phyloP scores from a whole-genome alignment of 2,888 invertebrate genomes.

The Julus scanicus region DNA sequence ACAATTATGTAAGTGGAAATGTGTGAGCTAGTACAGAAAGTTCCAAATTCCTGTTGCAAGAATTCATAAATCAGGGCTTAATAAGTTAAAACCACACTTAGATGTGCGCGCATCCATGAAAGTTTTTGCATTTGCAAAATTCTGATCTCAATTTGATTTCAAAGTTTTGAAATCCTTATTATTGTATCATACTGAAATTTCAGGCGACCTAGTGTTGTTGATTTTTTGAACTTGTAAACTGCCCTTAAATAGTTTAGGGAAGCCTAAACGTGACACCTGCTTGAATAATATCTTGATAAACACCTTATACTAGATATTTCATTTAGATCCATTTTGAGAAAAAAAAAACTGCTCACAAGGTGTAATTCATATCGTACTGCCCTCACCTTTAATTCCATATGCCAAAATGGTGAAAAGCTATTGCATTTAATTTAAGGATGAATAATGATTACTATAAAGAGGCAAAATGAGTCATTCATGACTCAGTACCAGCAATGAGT shows the following conservation, averaged over 20 bases:
- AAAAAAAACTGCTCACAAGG: background rate
- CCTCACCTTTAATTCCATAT: background rate
- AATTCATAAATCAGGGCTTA: background rate
- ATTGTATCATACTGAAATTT: no score
- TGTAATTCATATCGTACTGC: background rate
- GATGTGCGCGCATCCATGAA: no score
- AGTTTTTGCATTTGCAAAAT: no score
- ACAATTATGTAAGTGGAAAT: background rate
- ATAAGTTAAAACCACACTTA: background rate
- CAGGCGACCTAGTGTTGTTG: background rate
- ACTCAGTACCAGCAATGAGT: background rate
- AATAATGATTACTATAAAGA: no score
- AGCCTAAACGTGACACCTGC: background rate
- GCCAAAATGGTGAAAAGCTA: background rate
- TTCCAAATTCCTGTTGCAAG: background rate
- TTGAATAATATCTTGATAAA: background rate
- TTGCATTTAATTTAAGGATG: background rate
- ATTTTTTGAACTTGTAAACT: background rate
- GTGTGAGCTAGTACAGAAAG: background rate
- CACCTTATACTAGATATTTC: background rate
- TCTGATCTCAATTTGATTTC: no score
- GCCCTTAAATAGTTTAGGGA: background rate
- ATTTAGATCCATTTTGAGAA: background rate
- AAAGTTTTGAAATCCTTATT: no score
- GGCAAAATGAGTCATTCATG: background rate